Evolutionary conservation across 1,140 invertebrate genomes (phyloP).

Genomic region (Drosophila nasuta): DNA sequence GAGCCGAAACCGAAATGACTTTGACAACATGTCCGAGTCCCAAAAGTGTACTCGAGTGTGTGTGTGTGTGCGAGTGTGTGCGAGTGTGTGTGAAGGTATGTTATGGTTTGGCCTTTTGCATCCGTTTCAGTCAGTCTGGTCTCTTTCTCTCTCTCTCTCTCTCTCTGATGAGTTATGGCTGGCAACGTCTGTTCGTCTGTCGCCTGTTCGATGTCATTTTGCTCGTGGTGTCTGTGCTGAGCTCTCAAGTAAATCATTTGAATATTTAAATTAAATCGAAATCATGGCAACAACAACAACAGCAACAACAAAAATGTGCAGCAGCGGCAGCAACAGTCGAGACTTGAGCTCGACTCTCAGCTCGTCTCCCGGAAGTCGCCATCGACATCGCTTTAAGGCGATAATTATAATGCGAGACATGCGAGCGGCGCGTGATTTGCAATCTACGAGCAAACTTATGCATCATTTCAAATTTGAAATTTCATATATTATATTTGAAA

Average conservation of each 20-base stretch:
- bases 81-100: constrained; percentile 30
- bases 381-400: constrained; percentile 51
- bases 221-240: constrained; percentile 39
- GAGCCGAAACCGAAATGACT: constrained; percentile 57
- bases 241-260: constrained; percentile 72
- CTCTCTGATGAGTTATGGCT: constrained; percentile 69
- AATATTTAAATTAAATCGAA: constrained; percentile 79
- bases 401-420: constrained; percentile 69
- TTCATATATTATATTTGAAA: not conserved
- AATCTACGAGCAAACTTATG: constrained; percentile 33
- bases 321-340: not conserved
- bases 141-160: not conserved
- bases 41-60: not conserved
- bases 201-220: constrained; percentile 16
- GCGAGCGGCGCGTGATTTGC: constrained; percentile 40
- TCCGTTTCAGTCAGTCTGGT: constrained; percentile 27
- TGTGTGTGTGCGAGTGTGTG: constrained; percentile 4
- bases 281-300: constrained; percentile 49
- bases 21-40: constrained; percentile 53
- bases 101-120: constrained; percentile 33
- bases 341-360: constrained; percentile 2
- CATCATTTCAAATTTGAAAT: constrained; percentile 5
- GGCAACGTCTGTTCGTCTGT: constrained; percentile 46
- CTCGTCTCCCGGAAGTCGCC: constrained; percentile 26
- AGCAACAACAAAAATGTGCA: constrained; percentile 39